Evolutionary conservation across 1,140 invertebrate species (phyloP).

Genomic region (Eciton burchellii): DNA sequence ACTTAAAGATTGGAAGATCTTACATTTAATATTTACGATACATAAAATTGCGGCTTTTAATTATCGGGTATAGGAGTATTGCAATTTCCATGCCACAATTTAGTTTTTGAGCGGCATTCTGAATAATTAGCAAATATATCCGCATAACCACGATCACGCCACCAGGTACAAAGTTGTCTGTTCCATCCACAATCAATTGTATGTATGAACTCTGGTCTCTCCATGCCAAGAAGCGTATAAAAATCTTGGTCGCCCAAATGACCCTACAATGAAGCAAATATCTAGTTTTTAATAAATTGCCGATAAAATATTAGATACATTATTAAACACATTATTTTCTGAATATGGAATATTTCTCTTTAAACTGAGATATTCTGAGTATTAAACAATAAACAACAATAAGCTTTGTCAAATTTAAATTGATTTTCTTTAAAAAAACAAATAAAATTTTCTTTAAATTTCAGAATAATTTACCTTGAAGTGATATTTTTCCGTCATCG

Average conservation of each 20-base stretch:
- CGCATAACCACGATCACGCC: slow-evolving; percentile 92
- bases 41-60: slow-evolving; percentile 53
- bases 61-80: slow-evolving; percentile 90
- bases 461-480: slow-evolving; percentile 84
- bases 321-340: too few species aligned
- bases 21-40: background rate
- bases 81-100: slow-evolving; percentile 95
- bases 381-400: too few species aligned
- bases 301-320: background rate
- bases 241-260: slow-evolving; percentile 96
- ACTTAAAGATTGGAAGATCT: slow-evolving; percentile 7
- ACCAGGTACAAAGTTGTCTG: slow-evolving; percentile 94
- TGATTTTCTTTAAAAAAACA: background rate
- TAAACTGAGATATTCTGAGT: background rate
- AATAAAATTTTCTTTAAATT: background rate
- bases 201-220: slow-evolving; percentile 91
- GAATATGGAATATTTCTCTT: background rate
- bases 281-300: background rate
- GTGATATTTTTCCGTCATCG: slow-evolving; percentile 89
- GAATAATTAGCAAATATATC: slow-evolving; percentile 92
- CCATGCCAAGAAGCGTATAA: slow-evolving; percentile 91
- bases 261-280: slow-evolving; percentile 85
- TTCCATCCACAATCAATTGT: slow-evolving; percentile 94
- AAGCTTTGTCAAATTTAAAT: background rate
- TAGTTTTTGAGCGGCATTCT: slow-evolving; percentile 89